Percentiles rank a stretch among this genome's conserved stretches.
Evolutionary conservation across 2,888 invertebrate species (phyloP).

Genomic region (Romanomermis culicivorax): DNA sequence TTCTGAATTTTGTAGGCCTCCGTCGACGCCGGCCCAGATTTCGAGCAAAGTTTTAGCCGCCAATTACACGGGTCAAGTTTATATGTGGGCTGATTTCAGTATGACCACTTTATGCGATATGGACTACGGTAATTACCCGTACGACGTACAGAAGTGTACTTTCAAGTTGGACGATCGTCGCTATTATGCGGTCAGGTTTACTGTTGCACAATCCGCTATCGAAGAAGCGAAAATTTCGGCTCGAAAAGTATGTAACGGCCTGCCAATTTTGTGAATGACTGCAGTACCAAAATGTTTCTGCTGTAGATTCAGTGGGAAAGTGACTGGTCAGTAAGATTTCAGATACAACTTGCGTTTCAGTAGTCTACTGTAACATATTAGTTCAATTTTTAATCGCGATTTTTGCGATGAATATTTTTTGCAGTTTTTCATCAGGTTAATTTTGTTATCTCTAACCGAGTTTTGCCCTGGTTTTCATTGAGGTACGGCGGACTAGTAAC

Average conservation of each 20-base stretch:
- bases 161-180: conserved; percentile 28
- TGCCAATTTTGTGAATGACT: too few relatives aligned
- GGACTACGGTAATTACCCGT: conserved; percentile 25
- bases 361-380: too few relatives aligned
- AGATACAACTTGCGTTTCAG: too few relatives aligned
- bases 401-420: too few relatives aligned
- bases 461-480: too few relatives aligned
- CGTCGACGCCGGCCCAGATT: conserved; percentile 20
- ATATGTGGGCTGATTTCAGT: conserved; percentile 23
- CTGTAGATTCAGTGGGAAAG: too few relatives aligned
- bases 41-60: conserved; percentile 27
- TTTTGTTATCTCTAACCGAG: too few relatives aligned
- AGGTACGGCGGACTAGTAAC: too few relatives aligned
- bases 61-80: conserved; percentile 27
- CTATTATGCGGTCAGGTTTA: conserved; percentile 19
- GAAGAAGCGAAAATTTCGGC: conserved; percentile 21
- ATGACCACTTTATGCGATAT: conserved; percentile 25
- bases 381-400: too few relatives aligned
- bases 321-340: too few relatives aligned
- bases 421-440: too few relatives aligned
- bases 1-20: conserved; percentile 16
- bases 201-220: conserved; percentile 4
- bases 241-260: neutral
- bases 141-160: conserved; percentile 25
- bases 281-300: too few relatives aligned